These are phyloP conservation scores for Leptonema lineaticorne DNA, from an alignment of 1,140 invertebrate species.

Conservation along the genomic window DNA sequence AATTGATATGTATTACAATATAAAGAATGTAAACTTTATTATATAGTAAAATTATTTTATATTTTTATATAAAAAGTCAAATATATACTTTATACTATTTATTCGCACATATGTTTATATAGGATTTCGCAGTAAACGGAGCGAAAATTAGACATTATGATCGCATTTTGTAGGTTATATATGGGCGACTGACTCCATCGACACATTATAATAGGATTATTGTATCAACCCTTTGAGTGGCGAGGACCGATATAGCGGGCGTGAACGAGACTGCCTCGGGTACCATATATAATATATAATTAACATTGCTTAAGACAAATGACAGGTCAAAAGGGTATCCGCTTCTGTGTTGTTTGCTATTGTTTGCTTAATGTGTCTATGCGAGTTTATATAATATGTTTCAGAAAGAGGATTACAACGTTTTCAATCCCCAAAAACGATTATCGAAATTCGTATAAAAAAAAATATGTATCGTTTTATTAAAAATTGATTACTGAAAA, in stretches of 20 bases:
- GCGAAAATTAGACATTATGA: no score
- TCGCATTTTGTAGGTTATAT: no score
- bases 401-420: background rate
- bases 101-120: background rate
- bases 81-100: background rate
- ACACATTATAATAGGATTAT: slow-evolving; percentile 38
- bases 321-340: slow-evolving; percentile 17
- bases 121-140: no score
- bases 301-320: slow-evolving; percentile 12
- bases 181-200: slow-evolving; percentile 35
- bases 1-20: no score
- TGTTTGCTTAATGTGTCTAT: background rate
- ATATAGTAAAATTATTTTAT: no score
- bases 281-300: background rate
- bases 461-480: no score
- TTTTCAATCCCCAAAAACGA: no score
- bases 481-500: no score
- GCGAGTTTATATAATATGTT: background rate
- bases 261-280: background rate
- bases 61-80: background rate
- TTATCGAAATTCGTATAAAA: no score
- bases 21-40: no score
- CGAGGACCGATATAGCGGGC: background rate
- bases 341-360: background rate
- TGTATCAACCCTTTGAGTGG: slow-evolving; percentile 27